A percentile compares a stretch with the other conserved stretches of the same genome.
Evolutionary conservation across 2,113 vertebrate species (phyloP).

Genomic region (Pelobates fuscus): DNA sequence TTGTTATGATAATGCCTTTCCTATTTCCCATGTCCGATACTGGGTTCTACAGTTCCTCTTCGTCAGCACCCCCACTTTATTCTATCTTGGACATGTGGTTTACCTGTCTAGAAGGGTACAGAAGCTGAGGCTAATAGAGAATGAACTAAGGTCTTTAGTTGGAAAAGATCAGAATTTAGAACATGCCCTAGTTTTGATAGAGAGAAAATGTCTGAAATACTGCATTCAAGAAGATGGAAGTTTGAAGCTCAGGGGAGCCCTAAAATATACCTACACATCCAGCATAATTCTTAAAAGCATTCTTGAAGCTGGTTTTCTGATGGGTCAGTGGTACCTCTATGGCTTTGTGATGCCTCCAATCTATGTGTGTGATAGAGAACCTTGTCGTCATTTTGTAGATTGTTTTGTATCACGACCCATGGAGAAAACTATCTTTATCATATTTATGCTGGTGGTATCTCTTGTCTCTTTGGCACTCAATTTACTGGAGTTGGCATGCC

Average conservation of each 20-base stretch:
- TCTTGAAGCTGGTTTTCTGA: constrained; percentile 83
- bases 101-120: constrained; percentile 68
- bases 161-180: constrained; percentile 59
- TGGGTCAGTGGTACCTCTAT: constrained; percentile 88
- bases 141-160: constrained; percentile 62
- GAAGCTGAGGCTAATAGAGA: constrained; percentile 64
- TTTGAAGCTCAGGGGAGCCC: constrained; percentile 69
- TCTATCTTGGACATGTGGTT: constrained; percentile 91
- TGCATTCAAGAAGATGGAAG: constrained; percentile 60
- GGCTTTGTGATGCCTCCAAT: constrained; percentile 79
- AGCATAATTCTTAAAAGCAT: constrained; percentile 84
- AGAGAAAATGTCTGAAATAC: constrained; percentile 74
- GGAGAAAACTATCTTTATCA: constrained; percentile 93
- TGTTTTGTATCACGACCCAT: constrained; percentile 95
- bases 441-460: constrained; percentile 89
- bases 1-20: constrained; percentile 93
- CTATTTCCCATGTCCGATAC: constrained; percentile 95
- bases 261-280: constrained; percentile 82
- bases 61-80: constrained; percentile 89
- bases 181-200: constrained; percentile 54
- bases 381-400: constrained; percentile 88
- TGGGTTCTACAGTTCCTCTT: constrained; percentile 97
- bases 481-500: constrained; percentile 81
- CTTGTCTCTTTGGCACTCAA: constrained; percentile 85
- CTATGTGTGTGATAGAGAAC: constrained; percentile 76